Conservation (phyloP, 2,113 vertebrate species). For the Aspidoscelis tigris region DNA sequence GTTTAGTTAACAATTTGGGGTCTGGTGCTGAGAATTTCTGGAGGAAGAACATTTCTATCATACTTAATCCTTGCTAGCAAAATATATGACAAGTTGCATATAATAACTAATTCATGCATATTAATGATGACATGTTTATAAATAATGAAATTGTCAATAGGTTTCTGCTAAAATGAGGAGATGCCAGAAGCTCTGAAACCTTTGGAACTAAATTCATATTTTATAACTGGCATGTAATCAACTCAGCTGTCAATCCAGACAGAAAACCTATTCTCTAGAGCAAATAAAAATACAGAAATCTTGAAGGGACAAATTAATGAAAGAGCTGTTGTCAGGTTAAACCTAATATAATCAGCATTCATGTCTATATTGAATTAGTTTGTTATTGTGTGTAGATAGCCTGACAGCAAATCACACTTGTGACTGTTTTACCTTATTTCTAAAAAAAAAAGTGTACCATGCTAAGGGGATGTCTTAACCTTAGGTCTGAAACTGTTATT, state of each 20-base stretch:
- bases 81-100: slow-evolving; percentile 72
- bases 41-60: slow-evolving; percentile 55
- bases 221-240: slow-evolving; percentile 83
- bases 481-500: slow-evolving; percentile 51
- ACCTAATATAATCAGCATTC: slow-evolving; percentile 78
- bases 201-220: slow-evolving; percentile 79
- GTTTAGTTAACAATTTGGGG: slow-evolving; percentile 20
- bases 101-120: slow-evolving; percentile 74
- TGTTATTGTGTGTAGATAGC: slow-evolving; percentile 65
- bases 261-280: slow-evolving; percentile 77
- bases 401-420: slow-evolving; percentile 71
- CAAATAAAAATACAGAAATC: slow-evolving; percentile 79
- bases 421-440: slow-evolving; percentile 75
- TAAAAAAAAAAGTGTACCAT: slow-evolving; percentile 50
- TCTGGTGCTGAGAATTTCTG: slow-evolving; percentile 40
- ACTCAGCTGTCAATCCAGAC: slow-evolving; percentile 78
- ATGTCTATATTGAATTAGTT: slow-evolving; percentile 79
- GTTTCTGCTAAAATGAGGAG: slow-evolving; percentile 70
- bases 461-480: slow-evolving; percentile 46
- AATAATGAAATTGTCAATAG: slow-evolving; percentile 77
- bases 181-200: slow-evolving; percentile 72
- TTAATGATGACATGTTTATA: slow-evolving; percentile 81
- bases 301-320: slow-evolving; percentile 79
- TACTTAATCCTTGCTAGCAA: slow-evolving; percentile 67
- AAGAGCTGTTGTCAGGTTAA: slow-evolving; percentile 79